phyloP scores from a whole-genome alignment of 2,888 invertebrate species.

The Agriopis aurantiaria region DNA sequence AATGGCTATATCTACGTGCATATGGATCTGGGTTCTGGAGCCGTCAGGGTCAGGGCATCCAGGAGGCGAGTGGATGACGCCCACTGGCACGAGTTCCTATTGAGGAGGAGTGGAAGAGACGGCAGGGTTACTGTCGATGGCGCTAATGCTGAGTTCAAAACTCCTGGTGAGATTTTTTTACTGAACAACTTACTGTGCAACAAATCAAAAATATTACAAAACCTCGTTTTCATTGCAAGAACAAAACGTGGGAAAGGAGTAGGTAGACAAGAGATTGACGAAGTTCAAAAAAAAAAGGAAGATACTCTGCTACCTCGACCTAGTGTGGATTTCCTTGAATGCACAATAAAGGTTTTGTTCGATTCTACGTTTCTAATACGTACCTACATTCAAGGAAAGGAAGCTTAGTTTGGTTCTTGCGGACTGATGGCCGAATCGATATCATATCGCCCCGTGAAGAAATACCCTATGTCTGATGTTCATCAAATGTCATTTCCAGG shows the following conservation, averaged over 20 bases:
- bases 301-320: too few relatives aligned
- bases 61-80: slow-evolving; percentile 95
- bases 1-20: slow-evolving; percentile 97
- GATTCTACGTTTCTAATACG: too few relatives aligned
- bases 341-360: too few relatives aligned
- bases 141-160: slow-evolving; percentile 94
- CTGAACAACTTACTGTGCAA: neutral
- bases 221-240: too few relatives aligned
- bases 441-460: too few relatives aligned
- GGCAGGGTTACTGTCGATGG: slow-evolving; percentile 96
- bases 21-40: slow-evolving; percentile 96
- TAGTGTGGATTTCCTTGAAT: too few relatives aligned
- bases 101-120: slow-evolving; percentile 93
- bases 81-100: slow-evolving; percentile 95
- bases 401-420: too few relatives aligned
- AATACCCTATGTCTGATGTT: neutral
- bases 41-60: slow-evolving; percentile 94
- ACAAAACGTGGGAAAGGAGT: too few relatives aligned
- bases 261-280: too few relatives aligned
- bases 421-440: too few relatives aligned
- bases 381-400: too few relatives aligned
- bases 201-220: neutral
- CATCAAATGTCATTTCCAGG: slow-evolving; percentile 79
- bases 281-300: too few relatives aligned
- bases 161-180: slow-evolving; percentile 88